These are phyloP conservation scores for Tiliacea citrago DNA, from an alignment of 2,888 invertebrate species.

Conservation along the genomic window DNA sequence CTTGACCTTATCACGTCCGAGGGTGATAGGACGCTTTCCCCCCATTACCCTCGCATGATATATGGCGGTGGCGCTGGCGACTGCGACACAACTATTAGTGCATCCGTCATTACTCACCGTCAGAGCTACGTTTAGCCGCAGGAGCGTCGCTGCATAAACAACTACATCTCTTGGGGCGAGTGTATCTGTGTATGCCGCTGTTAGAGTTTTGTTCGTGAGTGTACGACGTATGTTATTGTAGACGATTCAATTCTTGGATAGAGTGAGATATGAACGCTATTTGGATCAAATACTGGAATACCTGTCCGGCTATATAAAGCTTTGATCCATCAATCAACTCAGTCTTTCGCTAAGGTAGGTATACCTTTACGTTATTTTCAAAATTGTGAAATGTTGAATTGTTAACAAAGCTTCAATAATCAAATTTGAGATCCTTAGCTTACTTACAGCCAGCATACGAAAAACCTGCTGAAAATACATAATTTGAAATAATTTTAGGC, in stretches of 20 bases:
- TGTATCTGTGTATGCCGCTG: constrained; percentile 41
- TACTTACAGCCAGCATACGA: background rate
- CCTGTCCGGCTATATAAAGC: background rate
- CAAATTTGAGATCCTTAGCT: background rate
- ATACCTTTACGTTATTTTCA: background rate
- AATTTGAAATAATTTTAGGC: background rate
- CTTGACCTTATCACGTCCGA: constrained; percentile 86
- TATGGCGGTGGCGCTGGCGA: constrained; percentile 78
- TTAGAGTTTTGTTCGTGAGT: constrained; percentile 15
- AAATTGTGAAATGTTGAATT: background rate
- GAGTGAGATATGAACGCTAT: background rate
- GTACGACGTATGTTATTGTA: background rate
- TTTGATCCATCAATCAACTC: background rate
- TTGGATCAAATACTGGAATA: background rate
- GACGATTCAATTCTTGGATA: background rate
- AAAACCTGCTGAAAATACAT: background rate
- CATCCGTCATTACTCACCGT: constrained; percentile 91
- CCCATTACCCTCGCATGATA: constrained; percentile 88
- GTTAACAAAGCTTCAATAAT: background rate
- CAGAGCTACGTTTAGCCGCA: constrained; percentile 83
- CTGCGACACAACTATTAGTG: constrained; percentile 90
- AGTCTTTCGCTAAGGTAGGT: background rate
- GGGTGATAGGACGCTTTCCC: constrained; percentile 86
- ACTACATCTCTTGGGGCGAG: constrained; percentile 73
- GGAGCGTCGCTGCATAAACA: constrained; percentile 79